Base-by-base conservation (phyloP, 2,888 invertebrate species). In the Ichneumon xanthorius region DNA sequence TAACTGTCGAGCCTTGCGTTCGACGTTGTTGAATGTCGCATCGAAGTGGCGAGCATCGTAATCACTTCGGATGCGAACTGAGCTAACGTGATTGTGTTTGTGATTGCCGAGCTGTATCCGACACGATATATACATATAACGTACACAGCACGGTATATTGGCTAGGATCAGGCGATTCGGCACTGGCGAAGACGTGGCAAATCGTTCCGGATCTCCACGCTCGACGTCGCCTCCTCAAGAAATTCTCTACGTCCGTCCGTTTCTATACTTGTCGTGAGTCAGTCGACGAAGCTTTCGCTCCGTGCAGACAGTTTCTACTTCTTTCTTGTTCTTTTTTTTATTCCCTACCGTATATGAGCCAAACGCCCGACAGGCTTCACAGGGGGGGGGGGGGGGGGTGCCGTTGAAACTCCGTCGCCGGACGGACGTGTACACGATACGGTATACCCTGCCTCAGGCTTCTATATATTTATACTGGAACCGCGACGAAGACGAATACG, bases 1-100 rank as follows among this genome's bases (percentile, higher is more conserved):
- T 33, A 33, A 71, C 48, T 30, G 71, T 71, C 75, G 33, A 58
- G 75, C 71, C 70, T 53, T 37, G 48, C 63, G 55, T 65, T 85
- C 63, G 65, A 79, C 63, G 75, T 14, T 68, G 70, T 71, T 71
- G 75, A 82, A 79, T 73, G 75, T 63, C 68, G 79, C 79, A 67
- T 79, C 82, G 79, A 85, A 85, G 76, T 82, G 71, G 72, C 75
- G 82, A 71, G 82, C 71, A 71, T 65, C 76, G 79, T 80, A 82
- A 80, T 82, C 79, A 76, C 48, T 85, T 72, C 37, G 79, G 22
- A 78, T 26, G 33, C 58, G 40, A 73, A 70, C 70, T 55, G 73
- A 81, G 73, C 77, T 63, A 67, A 61, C 22, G 53, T 72, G 71
- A 85, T 80, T 72, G 79, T 79, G 53, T 72, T 80, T 82, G 50